phyloP scores from a whole-genome alignment of 92 coral and sea anemone species.

The Zoanthus sociatus region DNA sequence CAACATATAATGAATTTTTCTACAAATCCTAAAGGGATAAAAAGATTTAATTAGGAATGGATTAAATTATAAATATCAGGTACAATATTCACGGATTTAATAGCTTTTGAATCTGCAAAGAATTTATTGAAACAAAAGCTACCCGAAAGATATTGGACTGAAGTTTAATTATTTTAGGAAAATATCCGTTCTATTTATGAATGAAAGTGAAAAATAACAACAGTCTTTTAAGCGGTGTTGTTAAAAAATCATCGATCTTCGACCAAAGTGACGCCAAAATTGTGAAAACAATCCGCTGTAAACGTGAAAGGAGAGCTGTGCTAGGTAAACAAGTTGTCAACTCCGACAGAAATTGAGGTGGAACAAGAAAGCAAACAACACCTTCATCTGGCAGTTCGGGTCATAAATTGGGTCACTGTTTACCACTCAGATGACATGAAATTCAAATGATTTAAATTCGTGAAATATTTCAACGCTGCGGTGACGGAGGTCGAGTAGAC shows the following conservation, averaged over 20 bases:
- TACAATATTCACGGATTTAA: background rate
- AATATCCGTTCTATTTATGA: background rate
- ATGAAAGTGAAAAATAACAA: slow-evolving; percentile 10
- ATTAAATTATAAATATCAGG: background rate
- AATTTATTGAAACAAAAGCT: background rate
- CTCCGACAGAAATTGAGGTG: slow-evolving; percentile 24
- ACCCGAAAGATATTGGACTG: background rate
- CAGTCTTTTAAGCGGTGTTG: background rate
- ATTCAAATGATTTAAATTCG: slow-evolving; percentile 42
- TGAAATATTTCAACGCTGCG: slow-evolving; percentile 35
- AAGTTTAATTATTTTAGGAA: background rate
- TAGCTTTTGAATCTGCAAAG: background rate
- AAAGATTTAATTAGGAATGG: background rate
- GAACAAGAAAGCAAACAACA: slow-evolving; percentile 31
- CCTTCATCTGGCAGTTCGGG: slow-evolving; percentile 24
- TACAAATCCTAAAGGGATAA: background rate
- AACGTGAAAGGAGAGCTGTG: slow-evolving; percentile 7
- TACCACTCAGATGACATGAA: slow-evolving; percentile 46
- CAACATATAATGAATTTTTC: background rate
- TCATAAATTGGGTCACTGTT: slow-evolving; percentile 51
- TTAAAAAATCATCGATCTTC: slow-evolving; percentile 1
- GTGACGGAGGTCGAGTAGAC: slow-evolving; percentile 31
- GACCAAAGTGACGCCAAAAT: slow-evolving; percentile 26
- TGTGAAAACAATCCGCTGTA: background rate
- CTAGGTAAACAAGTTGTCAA: slow-evolving; percentile 41